Base-by-base conservation (phyloP, 1,140 invertebrate genomes). In the Contarinia nasturtii region DNA sequence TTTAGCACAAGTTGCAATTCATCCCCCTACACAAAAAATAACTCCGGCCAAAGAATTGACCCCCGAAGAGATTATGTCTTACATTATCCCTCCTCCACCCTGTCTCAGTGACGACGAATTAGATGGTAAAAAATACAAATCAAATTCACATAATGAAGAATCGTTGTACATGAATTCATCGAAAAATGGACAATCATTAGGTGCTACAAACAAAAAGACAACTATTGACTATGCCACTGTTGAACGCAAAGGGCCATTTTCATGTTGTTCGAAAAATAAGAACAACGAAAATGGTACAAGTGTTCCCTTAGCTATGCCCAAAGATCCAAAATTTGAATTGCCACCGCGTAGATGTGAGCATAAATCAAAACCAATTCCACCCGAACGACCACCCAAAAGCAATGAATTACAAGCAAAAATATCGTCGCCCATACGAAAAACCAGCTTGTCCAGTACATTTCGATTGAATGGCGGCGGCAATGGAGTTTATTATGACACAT, bases 41-140 rank as follows among this genome's bases (percentile, higher is more conserved):
- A 75, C 72, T n/a, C 75, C 77, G 21, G 76, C 77, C 14, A 73
- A 80, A 51, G 79, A 79, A 57, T 58, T 82, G 10, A 82, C 79
- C 0, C 78, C 78, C 1, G 79, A 83, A 61, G 79, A 86, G 64
- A 80, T 86, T 38, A 76, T 80, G 65, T 76, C 79, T 0, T 82
- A 80, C 49, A 85, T 86, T 33, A 86, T 86, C 56, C 84, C 82
- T 33, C 82, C 82, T 2, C 84, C 84, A 0, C 82, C 84, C 1
- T 56, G 59, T 45, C 41, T 61, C 15, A 59, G 61, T 45, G 46
- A 54, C n/a, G 51, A 61, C 2, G 67, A 64, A 52, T 54, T 60
- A n/a, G 38, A 15, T n/a, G 4, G 8, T 34, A 43, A 11, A 14
- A 11, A 22, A 11, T 17, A 2, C 18, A 33, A 46, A 41, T 17